Percentiles rank a stretch among this genome's conserved stretches.
Evolutionary conservation across 1,140 invertebrate species (phyloP).

Genomic region (Apis cerana): DNA sequence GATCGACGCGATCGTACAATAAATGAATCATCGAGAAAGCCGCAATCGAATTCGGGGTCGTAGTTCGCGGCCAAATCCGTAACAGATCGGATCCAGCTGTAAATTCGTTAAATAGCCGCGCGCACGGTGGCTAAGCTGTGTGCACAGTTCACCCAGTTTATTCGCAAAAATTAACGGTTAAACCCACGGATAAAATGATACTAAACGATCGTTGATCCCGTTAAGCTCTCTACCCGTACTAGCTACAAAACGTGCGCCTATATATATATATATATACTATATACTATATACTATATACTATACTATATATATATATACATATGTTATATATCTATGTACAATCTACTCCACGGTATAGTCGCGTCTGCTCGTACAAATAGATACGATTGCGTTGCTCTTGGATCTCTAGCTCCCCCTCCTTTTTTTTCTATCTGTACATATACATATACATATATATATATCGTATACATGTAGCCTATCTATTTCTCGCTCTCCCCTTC

Average conservation of each 20-base stretch:
- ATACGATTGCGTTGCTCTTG: constrained; percentile 5
- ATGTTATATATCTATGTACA: constrained; percentile 13
- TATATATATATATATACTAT: too few relatives aligned
- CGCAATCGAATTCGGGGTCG: constrained; percentile 39
- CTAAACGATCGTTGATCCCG: constrained; percentile 77
- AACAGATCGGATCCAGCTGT: constrained; percentile 55
- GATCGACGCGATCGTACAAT: constrained; percentile 6
- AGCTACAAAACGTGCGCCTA: neutral
- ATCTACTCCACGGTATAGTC: neutral
- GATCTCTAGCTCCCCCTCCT: neutral
- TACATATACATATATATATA: neutral
- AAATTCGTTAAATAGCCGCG: constrained; percentile 71
- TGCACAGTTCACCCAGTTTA: constrained; percentile 55
- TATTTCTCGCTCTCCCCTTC: neutral
- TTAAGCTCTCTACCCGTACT: constrained; percentile 68
- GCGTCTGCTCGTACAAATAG: constrained; percentile 18
- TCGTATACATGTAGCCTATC: too few relatives aligned
- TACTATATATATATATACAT: too few relatives aligned
- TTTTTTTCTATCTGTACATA: neutral
- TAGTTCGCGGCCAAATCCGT: constrained; percentile 47
- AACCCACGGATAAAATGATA: constrained; percentile 70
- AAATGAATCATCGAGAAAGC: constrained; percentile 49
- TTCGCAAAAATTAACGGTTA: constrained; percentile 76
- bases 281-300: too few relatives aligned
- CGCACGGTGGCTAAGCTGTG: constrained; percentile 22